phyloP scores from a whole-genome alignment of 2,113 vertebrate species.

The Perca flavescens region DNA sequence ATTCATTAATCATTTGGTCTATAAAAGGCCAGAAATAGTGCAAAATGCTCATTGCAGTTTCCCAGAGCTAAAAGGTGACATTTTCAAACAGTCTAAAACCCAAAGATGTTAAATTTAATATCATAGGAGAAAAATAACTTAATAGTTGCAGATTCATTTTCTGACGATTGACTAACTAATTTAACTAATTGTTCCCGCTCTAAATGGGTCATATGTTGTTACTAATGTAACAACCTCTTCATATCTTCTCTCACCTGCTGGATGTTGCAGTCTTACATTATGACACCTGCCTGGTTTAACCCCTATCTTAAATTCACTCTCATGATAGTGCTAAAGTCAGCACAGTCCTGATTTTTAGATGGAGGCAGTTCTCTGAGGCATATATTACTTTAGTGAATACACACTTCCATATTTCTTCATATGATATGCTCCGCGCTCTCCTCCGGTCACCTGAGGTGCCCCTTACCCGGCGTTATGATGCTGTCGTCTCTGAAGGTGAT shows the following conservation, averaged over 20 bases:
- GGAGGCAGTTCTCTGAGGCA: conserved; percentile 14
- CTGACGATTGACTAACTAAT: background rate
- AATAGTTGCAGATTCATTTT: no score
- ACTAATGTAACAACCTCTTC: background rate
- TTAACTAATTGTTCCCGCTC: background rate
- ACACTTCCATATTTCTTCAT: conserved; percentile 51
- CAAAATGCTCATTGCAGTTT: background rate
- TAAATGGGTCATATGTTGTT: background rate
- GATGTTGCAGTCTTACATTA: background rate
- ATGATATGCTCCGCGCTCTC: conserved; percentile 35
- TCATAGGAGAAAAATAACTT: background rate
- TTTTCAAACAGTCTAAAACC: background rate
- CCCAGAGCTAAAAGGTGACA: background rate
- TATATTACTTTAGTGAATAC: conserved; percentile 43
- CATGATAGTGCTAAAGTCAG: conserved; percentile 20
- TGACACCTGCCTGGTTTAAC: conserved; percentile 30
- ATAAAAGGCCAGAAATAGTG: background rate
- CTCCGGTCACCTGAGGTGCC: conserved; percentile 39
- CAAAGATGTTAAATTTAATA: background rate
- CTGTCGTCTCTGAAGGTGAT: conserved; percentile 71
- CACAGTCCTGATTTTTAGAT: conserved; percentile 15
- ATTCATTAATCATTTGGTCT: background rate
- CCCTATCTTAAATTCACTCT: conserved; percentile 12
- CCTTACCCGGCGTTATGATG: conserved; percentile 32
- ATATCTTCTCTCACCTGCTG: conserved; percentile 5